phyloP scores from a whole-genome alignment of 2,797 vertebrate species.

The Oophaga sylvatica region DNA sequence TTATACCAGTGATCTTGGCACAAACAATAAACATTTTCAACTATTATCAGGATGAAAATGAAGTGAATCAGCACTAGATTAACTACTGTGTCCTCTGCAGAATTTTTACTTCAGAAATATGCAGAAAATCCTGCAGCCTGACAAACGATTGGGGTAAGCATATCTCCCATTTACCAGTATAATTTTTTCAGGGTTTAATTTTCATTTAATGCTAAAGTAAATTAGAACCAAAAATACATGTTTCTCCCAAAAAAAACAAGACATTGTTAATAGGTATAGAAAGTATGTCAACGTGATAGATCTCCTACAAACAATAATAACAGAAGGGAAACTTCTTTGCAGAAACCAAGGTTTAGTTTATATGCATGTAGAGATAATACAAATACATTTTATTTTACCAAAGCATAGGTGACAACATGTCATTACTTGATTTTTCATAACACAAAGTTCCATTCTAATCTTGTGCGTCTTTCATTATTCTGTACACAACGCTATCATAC shows the following conservation, averaged over 20 bases:
- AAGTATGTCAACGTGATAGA: not conserved
- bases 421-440: conserved; percentile 32
- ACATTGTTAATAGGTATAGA: not conserved
- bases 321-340: no score
- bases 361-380: not conserved
- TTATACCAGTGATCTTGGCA: no score
- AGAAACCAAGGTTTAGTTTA: not conserved
- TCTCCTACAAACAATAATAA: not conserved
- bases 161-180: not conserved
- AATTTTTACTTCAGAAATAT: no score
- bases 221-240: not conserved
- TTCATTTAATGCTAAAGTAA: not conserved
- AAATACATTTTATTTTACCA: not conserved
- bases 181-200: not conserved
- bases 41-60: no score
- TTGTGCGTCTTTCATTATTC: conserved; percentile 13
- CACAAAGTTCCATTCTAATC: not conserved
- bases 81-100: no score
- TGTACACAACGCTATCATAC: conserved; percentile 23
- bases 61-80: no score
- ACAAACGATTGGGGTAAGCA: no score
- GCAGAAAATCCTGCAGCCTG: no score
- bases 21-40: no score
- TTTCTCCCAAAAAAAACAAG: not conserved
- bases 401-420: not conserved